Conservation (phyloP, 92 coral and sea anemone genomes). For the Muricea muricata region DNA sequence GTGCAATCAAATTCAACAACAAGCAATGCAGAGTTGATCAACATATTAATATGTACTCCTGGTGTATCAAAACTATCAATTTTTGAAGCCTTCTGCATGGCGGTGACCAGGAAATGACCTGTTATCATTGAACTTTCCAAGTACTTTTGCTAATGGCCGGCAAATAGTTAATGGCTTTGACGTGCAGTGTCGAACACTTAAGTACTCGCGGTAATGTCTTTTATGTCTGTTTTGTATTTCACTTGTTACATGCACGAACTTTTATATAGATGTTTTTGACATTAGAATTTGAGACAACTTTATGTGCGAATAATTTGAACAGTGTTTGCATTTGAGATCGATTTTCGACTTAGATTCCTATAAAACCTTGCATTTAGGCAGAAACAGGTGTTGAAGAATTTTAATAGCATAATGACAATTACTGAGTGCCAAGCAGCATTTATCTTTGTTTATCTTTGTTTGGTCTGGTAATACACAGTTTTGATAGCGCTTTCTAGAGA, state of each 20-base stretch:
- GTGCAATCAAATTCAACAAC: no score
- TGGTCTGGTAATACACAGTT: constrained; percentile 27
- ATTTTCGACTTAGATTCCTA: no score
- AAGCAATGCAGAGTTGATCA: no score
- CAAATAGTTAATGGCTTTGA: no score
- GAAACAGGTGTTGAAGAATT: neutral
- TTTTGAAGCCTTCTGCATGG: neutral
- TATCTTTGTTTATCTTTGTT: constrained; percentile 8
- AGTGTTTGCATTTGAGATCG: neutral
- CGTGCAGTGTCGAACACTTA: neutral
- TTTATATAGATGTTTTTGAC: neutral
- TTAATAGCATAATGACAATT: neutral
- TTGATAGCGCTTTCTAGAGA: neutral
- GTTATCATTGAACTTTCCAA: neutral
- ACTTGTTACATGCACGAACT: no score
- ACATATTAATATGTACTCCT: no score
- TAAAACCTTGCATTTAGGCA: neutral
- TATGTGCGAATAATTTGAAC: neutral
- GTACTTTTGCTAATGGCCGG: neutral
- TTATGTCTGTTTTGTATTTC: neutral
- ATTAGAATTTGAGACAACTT: neutral
- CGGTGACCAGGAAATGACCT: neutral
- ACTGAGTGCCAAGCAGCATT: neutral
- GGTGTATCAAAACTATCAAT: no score
- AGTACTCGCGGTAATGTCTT: neutral